Conservation (phyloP, 2,113 vertebrate species). For the Pluvianellus socialis region DNA sequence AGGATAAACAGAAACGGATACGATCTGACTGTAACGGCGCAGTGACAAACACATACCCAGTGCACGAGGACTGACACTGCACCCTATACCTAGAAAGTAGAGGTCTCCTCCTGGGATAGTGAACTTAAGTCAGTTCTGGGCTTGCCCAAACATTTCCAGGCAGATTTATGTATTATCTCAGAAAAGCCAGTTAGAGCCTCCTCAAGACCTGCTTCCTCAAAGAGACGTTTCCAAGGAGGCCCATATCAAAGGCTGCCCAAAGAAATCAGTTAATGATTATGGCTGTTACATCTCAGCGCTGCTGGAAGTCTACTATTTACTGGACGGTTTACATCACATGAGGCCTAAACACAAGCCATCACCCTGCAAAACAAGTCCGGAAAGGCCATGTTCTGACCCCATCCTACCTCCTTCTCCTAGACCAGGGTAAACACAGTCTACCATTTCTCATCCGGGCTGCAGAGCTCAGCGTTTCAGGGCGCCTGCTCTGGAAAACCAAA, state of each 20-base stretch:
- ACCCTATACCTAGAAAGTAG: not conserved
- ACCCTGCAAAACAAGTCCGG: not conserved
- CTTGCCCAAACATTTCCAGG: not conserved
- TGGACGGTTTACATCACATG: not conserved
- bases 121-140: not conserved
- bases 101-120: not conserved
- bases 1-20: not conserved
- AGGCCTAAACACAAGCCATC: not conserved
- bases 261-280: not conserved
- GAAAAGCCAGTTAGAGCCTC: not conserved
- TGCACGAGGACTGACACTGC: not conserved
- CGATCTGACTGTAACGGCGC: fast-evolving
- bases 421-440: not conserved
- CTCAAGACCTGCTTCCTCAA: not conserved
- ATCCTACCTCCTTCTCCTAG: not conserved
- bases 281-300: not conserved
- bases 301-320: not conserved
- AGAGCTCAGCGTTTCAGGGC: not conserved
- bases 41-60: not conserved
- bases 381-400: not conserved
- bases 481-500: not conserved
- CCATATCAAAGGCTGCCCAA: not conserved
- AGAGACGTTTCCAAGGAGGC: not conserved
- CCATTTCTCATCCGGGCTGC: not conserved
- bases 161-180: not conserved